These are phyloP conservation scores for Cricetomys ansorgei DNA, from an alignment of 2,113 vertebrate species.

Conservation along the genomic window DNA sequence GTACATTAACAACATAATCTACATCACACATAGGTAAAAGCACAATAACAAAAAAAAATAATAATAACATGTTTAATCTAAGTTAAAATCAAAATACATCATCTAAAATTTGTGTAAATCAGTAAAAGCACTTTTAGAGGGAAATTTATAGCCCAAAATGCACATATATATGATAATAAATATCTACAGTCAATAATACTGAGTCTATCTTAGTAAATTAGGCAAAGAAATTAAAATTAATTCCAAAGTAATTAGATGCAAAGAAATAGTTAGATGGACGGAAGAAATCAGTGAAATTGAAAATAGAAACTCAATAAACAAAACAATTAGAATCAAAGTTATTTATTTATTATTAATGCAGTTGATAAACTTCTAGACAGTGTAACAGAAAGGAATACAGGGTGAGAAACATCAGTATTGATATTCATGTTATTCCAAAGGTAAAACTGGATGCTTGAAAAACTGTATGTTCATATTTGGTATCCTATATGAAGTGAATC, in stretches of 20 bases:
- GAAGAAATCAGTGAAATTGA: neutral
- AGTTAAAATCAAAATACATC: neutral
- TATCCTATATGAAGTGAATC: neutral
- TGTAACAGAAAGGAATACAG: neutral
- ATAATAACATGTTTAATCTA: neutral
- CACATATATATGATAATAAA: neutral
- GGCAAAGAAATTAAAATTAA: neutral
- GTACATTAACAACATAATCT: neutral
- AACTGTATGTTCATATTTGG: neutral
- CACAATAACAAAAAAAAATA: neutral
- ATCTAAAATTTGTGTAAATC: neutral
- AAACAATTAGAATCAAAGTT: neutral
- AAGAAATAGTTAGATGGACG: neutral
- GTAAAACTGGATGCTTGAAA: neutral
- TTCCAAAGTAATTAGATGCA: neutral
- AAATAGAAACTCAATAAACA: neutral
- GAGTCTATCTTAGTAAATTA: neutral
- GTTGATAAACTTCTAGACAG: neutral
- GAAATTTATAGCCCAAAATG: neutral
- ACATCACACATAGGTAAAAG: neutral
- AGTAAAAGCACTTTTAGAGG: neutral
- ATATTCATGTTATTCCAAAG: neutral
- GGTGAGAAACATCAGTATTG: neutral
- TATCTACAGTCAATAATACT: neutral
- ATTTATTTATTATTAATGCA: neutral